Conservation (phyloP, 2,113 vertebrate species). For the Piprites chloris region DNA sequence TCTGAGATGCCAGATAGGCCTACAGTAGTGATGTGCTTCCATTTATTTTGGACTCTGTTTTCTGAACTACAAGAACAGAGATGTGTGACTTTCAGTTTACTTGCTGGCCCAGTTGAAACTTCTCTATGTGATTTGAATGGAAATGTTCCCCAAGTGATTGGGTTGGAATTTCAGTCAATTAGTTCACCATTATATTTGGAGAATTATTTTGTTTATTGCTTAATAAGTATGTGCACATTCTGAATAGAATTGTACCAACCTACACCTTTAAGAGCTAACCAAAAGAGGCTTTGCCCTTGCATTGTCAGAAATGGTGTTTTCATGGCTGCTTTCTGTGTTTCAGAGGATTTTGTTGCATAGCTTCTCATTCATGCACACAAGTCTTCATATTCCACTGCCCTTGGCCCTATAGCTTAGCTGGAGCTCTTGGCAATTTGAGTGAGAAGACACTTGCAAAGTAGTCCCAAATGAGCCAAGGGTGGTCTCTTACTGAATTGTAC, state of each 20-base stretch:
- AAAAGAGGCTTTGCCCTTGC: neutral
- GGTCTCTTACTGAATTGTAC: neutral
- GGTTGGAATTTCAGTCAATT: neutral
- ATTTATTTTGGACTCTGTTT: neutral
- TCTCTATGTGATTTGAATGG: neutral
- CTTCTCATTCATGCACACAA: neutral
- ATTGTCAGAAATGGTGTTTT: neutral
- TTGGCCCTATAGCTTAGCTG: neutral
- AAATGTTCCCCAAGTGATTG: neutral
- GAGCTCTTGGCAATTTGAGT: accelerated
- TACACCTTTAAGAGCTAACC: neutral
- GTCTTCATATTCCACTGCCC: neutral
- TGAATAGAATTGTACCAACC: neutral
- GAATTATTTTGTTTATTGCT: neutral
- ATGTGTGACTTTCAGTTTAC: neutral
- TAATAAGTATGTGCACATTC: neutral
- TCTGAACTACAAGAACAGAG: neutral
- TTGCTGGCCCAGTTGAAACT: neutral
- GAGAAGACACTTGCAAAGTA: neutral
- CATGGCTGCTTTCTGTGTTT: neutral
- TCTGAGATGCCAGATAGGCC: neutral
- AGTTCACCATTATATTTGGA: neutral
- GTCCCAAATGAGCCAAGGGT: neutral
- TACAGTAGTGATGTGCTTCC: neutral
- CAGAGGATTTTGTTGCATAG: neutral